phyloP scores from a whole-genome alignment of 1,140 invertebrate species.

The Zaprionus africanus region DNA sequence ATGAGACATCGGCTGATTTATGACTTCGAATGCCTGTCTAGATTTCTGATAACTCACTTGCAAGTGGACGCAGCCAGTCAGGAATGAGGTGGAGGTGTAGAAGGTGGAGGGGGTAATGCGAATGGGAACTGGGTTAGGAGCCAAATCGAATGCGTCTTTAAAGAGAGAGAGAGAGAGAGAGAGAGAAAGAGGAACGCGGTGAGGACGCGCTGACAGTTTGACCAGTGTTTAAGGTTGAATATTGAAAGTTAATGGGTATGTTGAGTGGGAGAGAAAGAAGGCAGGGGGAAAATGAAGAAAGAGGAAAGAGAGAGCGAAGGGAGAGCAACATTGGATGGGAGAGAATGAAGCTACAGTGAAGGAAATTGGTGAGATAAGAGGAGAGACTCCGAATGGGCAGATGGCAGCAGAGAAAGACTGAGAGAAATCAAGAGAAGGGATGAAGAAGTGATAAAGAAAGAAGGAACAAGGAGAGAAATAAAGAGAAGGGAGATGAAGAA shows the following conservation, averaged over 20 bases:
- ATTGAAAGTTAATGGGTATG: slow-evolving; percentile 7
- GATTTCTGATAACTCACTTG: slow-evolving; percentile 49
- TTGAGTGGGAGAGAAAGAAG: neutral
- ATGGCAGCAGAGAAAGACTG: too few relatives aligned
- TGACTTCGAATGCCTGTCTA: slow-evolving; percentile 49
- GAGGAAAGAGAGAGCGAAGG: neutral
- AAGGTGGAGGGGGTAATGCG: neutral
- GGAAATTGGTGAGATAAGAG: too few relatives aligned
- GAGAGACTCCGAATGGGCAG: too few relatives aligned
- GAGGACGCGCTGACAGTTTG: slow-evolving; percentile 1
- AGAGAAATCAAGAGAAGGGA: too few relatives aligned
- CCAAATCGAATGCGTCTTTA: slow-evolving; percentile 8
- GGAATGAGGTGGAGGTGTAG: neutral
- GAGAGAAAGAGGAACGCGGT: neutral
- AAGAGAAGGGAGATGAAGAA: neutral
- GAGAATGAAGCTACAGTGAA: too few relatives aligned
- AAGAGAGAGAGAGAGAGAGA: neutral
- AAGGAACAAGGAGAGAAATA: neutral
- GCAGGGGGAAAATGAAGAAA: neutral
- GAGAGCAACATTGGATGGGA: too few relatives aligned
- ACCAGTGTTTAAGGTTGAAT: neutral
- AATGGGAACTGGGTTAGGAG: slow-evolving; percentile 16
- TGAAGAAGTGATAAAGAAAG: neutral
- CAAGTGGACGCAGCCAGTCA: neutral
- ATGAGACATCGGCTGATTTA: slow-evolving; percentile 68